phyloP scores from a whole-genome alignment of 2,888 invertebrate species.

The Camponotus fellah region DNA sequence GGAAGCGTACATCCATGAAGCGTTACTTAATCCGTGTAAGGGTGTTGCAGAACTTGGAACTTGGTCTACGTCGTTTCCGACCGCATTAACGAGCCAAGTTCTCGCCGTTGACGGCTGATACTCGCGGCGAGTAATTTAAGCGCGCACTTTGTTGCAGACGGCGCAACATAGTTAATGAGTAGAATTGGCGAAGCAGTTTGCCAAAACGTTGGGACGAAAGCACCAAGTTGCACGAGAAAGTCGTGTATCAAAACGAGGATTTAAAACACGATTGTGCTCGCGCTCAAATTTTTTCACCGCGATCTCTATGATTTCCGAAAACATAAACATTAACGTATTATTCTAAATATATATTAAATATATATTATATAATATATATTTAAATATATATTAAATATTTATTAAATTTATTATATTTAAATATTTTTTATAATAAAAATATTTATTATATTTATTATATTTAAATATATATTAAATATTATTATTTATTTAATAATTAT shows the following conservation, averaged over 20 bases:
- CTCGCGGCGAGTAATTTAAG: slow-evolving; percentile 66
- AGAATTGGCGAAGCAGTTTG: slow-evolving; percentile 46
- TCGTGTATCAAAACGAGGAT: background rate
- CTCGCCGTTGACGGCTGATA: slow-evolving; percentile 57
- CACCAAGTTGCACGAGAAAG: slow-evolving; percentile 33
- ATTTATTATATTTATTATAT: too few relatives aligned
- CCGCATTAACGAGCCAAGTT: slow-evolving; percentile 71
- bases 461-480: too few relatives aligned
- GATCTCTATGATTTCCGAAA: background rate
- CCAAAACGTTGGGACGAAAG: slow-evolving; percentile 29
- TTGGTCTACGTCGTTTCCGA: slow-evolving; percentile 53
- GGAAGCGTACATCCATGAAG: slow-evolving; percentile 9
- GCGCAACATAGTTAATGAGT: slow-evolving; percentile 62
- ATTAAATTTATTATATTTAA: too few relatives aligned
- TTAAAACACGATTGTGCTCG: background rate
- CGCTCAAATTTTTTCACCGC: background rate
- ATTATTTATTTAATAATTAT: too few relatives aligned
- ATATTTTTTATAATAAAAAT: too few relatives aligned
- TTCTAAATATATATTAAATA: too few relatives aligned
- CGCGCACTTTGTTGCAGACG: slow-evolving; percentile 58
- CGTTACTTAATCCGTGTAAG: slow-evolving; percentile 55
- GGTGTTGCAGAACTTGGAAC: slow-evolving; percentile 54
- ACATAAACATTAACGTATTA: background rate
- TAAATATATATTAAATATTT: too few relatives aligned
- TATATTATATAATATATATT: too few relatives aligned